phyloP scores from a whole-genome alignment of 1,140 invertebrate species.

The Microplitis mediator region DNA sequence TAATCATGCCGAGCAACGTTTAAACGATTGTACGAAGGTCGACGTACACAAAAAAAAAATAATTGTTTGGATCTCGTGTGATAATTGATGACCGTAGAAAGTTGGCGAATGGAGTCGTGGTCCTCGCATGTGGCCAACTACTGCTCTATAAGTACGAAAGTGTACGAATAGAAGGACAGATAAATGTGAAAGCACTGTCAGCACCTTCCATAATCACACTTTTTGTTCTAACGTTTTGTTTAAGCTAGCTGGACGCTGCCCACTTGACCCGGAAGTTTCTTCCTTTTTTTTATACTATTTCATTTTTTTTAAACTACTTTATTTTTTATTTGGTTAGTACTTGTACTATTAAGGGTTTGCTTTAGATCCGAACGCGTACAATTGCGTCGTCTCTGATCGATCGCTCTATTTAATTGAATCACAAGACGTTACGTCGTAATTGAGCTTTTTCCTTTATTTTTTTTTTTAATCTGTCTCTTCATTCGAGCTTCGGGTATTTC shows the following conservation, averaged over 20 bases:
- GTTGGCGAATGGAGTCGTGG: background rate
- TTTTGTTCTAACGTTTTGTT: conserved; percentile 31
- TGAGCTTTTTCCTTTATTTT: background rate
- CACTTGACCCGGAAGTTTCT: conserved; percentile 16
- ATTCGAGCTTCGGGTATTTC: background rate
- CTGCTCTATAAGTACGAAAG: background rate
- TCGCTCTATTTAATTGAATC: conserved; percentile 2
- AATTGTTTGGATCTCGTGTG: background rate
- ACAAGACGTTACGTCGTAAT: conserved; percentile 11
- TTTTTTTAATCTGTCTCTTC: background rate
- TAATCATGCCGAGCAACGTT: too few species aligned
- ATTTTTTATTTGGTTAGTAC: too few species aligned
- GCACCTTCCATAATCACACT: conserved; percentile 42
- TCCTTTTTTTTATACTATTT: conserved; percentile 13
- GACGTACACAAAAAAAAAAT: background rate
- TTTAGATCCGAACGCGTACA: background rate
- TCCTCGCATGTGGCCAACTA: conserved; percentile 28
- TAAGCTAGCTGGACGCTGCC: background rate
- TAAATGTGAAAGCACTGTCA: conserved; percentile 36
- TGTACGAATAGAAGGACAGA: background rate
- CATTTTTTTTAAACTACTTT: too few species aligned
- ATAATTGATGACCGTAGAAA: conserved; percentile 19
- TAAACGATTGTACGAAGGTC: too few species aligned
- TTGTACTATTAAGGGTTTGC: background rate
- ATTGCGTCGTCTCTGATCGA: conserved; percentile 14